Conservation (phyloP, 1,140 invertebrate species). For the Idris sp. region DNA sequence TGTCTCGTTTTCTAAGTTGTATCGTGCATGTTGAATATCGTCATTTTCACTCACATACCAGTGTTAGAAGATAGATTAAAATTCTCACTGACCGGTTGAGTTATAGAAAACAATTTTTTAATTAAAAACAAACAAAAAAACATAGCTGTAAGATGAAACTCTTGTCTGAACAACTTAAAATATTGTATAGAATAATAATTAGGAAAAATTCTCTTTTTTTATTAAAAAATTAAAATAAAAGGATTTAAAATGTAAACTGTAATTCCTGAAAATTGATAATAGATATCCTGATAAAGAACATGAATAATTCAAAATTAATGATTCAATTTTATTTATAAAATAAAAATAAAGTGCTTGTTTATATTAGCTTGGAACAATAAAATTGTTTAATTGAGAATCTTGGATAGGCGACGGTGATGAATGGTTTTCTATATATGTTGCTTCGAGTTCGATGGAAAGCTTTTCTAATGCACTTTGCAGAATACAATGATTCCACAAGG, state of each 20-base stretch:
- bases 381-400: slow-evolving; percentile 50
- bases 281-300: no score
- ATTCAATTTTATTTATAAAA: slow-evolving; percentile 4
- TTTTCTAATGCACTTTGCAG: slow-evolving; percentile 58
- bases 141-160: no score
- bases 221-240: no score
- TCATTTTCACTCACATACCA: slow-evolving; percentile 57
- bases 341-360: slow-evolving; percentile 12
- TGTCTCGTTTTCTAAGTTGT: slow-evolving; percentile 30
- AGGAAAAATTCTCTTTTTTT: no score
- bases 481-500: slow-evolving; percentile 64
- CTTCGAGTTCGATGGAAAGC: slow-evolving; percentile 67
- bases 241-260: no score
- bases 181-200: no score
- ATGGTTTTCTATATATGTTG: slow-evolving; percentile 70
- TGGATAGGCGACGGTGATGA: slow-evolving; percentile 67
- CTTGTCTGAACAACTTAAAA: no score
- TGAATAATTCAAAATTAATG: slow-evolving; percentile 1
- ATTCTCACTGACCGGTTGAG: slow-evolving; percentile 28
- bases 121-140: neutral
- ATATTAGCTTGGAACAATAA: slow-evolving; percentile 38
- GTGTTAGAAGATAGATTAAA: slow-evolving; percentile 40
- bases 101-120: slow-evolving; percentile 28
- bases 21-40: slow-evolving; percentile 20
- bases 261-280: no score